These are phyloP conservation scores for Sebastes trivittatus DNA, from an alignment of 2,797 vertebrate species.

Conservation along the genomic window DNA sequence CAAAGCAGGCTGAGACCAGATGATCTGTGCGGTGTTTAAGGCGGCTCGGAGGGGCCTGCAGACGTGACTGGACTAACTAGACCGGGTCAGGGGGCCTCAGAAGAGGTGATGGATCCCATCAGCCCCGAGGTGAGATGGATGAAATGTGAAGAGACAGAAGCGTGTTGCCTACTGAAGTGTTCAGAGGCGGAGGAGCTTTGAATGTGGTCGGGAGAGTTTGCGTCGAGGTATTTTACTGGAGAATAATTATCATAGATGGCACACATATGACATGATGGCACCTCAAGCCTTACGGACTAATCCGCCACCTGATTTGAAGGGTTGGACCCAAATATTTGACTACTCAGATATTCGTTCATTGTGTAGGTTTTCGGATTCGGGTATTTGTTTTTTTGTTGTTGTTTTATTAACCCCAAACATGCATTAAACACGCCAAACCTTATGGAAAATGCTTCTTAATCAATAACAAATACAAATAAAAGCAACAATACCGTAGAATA, in stretches of 20 bases:
- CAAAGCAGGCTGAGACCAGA: slow-evolving; percentile 66
- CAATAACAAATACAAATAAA: too few relatives aligned
- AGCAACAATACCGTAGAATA: too few relatives aligned
- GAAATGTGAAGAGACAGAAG: slow-evolving; percentile 9
- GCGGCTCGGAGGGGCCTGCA: slow-evolving; percentile 36
- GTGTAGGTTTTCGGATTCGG: too few relatives aligned
- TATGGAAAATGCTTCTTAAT: too few relatives aligned
- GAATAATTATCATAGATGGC: not conserved
- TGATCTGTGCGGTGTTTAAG: slow-evolving; percentile 67
- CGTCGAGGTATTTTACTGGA: not conserved
- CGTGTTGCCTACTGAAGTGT: not conserved
- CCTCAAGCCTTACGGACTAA: not conserved
- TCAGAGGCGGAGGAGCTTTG: not conserved
- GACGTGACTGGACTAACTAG: slow-evolving; percentile 67
- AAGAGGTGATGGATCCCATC: slow-evolving; percentile 36
- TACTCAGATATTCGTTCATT: too few relatives aligned
- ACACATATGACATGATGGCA: not conserved
- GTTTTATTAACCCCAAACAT: too few relatives aligned
- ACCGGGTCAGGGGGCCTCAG: slow-evolving; percentile 23
- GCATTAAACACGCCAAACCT: too few relatives aligned
- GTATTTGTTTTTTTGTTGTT: too few relatives aligned
- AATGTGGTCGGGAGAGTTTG: not conserved
- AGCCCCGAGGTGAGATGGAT: slow-evolving; percentile 30
- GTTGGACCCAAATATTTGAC: too few relatives aligned
- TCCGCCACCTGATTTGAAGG: too few relatives aligned